Evolutionary conservation across 1,140 invertebrate species (phyloP).

Genomic region (Drosophila virilis): DNA sequence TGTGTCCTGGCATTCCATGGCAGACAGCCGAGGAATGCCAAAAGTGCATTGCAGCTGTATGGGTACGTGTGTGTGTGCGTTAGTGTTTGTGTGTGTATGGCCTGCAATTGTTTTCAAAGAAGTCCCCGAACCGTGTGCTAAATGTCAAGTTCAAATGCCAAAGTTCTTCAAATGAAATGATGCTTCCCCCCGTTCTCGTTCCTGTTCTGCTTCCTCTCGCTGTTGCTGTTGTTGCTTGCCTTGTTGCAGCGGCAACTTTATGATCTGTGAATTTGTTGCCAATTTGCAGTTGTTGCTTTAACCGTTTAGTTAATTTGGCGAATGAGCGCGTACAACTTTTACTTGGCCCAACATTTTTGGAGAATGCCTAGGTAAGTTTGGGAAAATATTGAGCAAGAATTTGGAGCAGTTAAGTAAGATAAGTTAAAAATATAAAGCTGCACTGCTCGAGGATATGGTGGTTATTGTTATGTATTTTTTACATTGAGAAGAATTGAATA

Average conservation of each 20-base stretch:
- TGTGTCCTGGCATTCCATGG: constrained; percentile 63
- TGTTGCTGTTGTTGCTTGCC: constrained; percentile 40
- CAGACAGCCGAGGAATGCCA: constrained; percentile 73
- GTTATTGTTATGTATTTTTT: no score
- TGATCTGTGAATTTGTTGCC: constrained; percentile 82
- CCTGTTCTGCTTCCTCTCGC: constrained; percentile 8
- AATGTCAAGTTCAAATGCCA: constrained; percentile 83
- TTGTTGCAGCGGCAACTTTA: constrained; percentile 61
- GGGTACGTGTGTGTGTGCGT: constrained; percentile 17
- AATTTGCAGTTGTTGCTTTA: constrained; percentile 80
- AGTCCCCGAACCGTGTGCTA: constrained; percentile 81
- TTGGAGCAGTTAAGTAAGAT: no score
- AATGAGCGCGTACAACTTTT: constrained; percentile 55
- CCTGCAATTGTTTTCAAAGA: constrained; percentile 81
- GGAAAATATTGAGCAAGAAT: no score
- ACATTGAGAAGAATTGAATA: no score
- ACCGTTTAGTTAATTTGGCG: constrained; percentile 79
- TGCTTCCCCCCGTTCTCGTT: constrained; percentile 42
- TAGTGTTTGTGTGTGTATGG: constrained; percentile 37
- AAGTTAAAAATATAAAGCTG: no score
- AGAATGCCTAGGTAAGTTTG: not conserved
- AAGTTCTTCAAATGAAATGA: constrained; percentile 81
- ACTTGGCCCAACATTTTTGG: constrained; percentile 35
- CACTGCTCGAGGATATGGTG: no score
- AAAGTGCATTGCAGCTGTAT: constrained; percentile 67